Percentiles rank a stretch among this genome's conserved stretches.
Evolutionary conservation across 2,113 vertebrate genomes (phyloP).

Genomic region (Cranoglanis bouderius): DNA sequence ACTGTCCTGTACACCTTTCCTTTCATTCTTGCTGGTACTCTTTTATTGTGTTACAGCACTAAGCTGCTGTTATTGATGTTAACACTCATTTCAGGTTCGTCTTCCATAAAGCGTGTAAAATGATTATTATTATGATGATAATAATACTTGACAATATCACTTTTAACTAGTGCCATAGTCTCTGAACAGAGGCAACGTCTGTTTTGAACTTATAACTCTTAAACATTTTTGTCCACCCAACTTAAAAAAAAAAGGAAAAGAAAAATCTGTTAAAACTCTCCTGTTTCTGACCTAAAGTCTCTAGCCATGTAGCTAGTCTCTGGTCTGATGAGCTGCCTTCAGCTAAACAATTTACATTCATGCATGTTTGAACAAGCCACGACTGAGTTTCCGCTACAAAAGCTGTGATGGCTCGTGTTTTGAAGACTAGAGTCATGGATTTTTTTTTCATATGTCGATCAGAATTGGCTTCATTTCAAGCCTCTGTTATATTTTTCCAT

Average conservation of each 20-base stretch:
- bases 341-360: background rate
- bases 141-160: background rate
- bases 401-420: background rate
- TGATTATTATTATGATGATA: background rate
- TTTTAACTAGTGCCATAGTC: constrained; percentile 6
- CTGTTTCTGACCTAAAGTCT: background rate
- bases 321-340: background rate
- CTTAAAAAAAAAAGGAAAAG: background rate
- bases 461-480: background rate
- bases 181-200: background rate
- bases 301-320: background rate
- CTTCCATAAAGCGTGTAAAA: background rate
- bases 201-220: background rate
- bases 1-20: too few species aligned
- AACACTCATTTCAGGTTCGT: background rate
- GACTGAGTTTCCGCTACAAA: background rate
- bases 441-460: background rate
- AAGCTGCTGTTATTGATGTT: background rate
- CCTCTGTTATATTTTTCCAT: background rate
- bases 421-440: background rate
- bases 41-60: background rate
- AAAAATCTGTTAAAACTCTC: background rate
- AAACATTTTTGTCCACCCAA: background rate
- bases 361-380: background rate
- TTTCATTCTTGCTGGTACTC: too few species aligned